Percentiles rank a stretch among this genome's conserved stretches.
These are phyloP conservation scores for Caenorhabditis briggsae DNA, from an alignment of 1,140 invertebrate species.

Conservation along the genomic window DNA sequence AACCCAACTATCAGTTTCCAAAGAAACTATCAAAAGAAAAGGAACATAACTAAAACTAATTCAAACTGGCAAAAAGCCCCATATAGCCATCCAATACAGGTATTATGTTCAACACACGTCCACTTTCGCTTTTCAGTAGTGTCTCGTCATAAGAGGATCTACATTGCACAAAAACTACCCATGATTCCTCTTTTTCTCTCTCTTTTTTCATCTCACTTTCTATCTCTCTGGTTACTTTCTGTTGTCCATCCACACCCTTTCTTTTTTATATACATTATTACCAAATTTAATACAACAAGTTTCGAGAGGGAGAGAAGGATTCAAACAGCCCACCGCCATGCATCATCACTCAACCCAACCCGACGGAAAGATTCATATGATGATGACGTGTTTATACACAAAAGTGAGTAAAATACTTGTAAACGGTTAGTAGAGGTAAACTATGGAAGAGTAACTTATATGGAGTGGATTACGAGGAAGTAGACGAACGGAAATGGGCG, in stretches of 20 bases:
- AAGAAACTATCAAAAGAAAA: neutral
- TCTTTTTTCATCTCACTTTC: neutral
- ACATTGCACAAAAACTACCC: conserved; percentile 47
- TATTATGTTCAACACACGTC: neutral
- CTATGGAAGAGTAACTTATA: too few relatives aligned
- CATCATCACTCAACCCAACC: conserved; percentile 8
- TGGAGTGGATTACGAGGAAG: conserved; percentile 45
- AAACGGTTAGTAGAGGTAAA: neutral
- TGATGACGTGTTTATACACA: conserved; percentile 43
- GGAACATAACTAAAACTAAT: too few relatives aligned
- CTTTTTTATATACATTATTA: conserved; percentile 25
- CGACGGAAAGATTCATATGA: neutral
- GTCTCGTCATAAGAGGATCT: conserved; percentile 37
- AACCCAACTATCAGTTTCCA: too few relatives aligned
- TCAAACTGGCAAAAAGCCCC: too few relatives aligned
- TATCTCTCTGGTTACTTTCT: neutral
- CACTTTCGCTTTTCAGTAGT: neutral
- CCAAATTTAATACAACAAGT: conserved; percentile 48
- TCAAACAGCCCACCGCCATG: neutral
- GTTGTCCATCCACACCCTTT: too few relatives aligned
- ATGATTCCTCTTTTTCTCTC: neutral
- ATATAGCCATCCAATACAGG: neutral
- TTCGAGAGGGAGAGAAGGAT: conserved; percentile 33
- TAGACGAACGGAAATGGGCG: neutral
- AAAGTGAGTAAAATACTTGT: conserved; percentile 41